These are phyloP conservation scores for Procavia capensis DNA, from an alignment of 2,113 vertebrate genomes.

Conservation along the genomic window DNA sequence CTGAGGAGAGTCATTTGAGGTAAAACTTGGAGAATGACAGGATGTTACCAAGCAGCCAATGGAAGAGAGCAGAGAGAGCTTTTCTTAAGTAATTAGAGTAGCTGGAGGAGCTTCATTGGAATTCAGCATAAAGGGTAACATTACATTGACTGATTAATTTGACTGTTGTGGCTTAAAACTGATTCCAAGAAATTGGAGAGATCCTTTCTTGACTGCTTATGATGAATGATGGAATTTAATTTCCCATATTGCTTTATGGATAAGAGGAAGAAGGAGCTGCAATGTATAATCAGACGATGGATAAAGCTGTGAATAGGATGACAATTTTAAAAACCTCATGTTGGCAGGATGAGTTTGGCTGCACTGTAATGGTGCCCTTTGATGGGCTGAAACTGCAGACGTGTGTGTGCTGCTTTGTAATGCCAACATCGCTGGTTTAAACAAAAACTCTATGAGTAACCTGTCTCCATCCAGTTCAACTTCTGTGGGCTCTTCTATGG, in stretches of 20 bases:
- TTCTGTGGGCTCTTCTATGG: background rate
- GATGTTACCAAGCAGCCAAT: background rate
- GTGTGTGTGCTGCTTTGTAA: background rate
- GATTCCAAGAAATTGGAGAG: background rate
- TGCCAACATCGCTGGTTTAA: background rate
- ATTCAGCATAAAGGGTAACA: background rate
- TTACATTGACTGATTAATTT: background rate
- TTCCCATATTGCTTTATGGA: background rate
- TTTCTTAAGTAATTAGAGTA: background rate
- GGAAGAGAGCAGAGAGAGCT: background rate
- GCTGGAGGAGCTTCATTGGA: background rate
- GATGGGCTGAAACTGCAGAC: background rate
- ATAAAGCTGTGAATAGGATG: background rate
- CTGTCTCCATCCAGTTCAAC: background rate
- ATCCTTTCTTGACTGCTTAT: constrained; percentile 18
- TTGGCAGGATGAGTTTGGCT: background rate
- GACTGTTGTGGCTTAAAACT: constrained; percentile 40
- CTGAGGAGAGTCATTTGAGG: background rate
- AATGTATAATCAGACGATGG: background rate
- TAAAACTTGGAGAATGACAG: background rate
- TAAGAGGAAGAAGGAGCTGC: background rate
- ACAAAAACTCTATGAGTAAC: background rate
- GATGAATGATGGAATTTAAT: background rate
- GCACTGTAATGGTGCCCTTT: background rate
- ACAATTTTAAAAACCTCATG: background rate